Evolutionary conservation across 2,888 invertebrate genomes (phyloP), one percentile per base, ranked within the genome.

Genomic region (Thalpophila matura): DNA sequence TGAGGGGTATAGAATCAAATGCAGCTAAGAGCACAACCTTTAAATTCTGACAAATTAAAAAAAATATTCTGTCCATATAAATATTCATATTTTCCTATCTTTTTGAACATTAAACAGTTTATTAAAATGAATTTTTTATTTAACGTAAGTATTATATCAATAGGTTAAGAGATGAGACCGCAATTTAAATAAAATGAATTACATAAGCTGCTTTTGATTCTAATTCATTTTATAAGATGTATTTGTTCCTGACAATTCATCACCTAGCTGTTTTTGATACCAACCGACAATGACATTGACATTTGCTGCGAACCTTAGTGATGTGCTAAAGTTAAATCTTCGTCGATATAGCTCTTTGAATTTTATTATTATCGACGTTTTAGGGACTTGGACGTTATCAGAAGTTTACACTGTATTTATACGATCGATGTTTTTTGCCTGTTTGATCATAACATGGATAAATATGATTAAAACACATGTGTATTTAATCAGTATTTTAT

Each of bases 211-310:
- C 37, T 38, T 45, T 53, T 42, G 53, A 54, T 42, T 54, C 43
- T 33, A 54, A 42, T 54, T 54, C 42, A 42, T 42, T 40, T 40
- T 31, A 9, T 54, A 54, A 42, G 43, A 42, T 42, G 33, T 43
- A 42, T 42, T 54, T 54, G 51, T 38, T 51, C 51, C 51, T 51
- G 37, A 38, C 38, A 51, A 38, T 51, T 40, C 51, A 51, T 38
- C 38, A 51, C 26, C 26, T 50, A 37, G 50, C 37, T 50, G 38
- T 38, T 38, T 50, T 50, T 50, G 50, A 50, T 40, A 40, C n/a
- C n/a, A n/a, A n/a, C n/a, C n/a, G n/a, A n/a, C n/a, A n/a, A n/a
- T n/a, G n/a, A n/a, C n/a, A n/a, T n/a, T n/a, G n/a, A n/a, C n/a
- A n/a, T n/a, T n/a, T n/a, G n/a, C n/a, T n/a, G n/a, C n/a, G n/a